Evolutionary conservation across 2,113 vertebrate genomes (phyloP), one percentile per base, ranked within the genome.

Genomic region (Spea bombifrons): DNA sequence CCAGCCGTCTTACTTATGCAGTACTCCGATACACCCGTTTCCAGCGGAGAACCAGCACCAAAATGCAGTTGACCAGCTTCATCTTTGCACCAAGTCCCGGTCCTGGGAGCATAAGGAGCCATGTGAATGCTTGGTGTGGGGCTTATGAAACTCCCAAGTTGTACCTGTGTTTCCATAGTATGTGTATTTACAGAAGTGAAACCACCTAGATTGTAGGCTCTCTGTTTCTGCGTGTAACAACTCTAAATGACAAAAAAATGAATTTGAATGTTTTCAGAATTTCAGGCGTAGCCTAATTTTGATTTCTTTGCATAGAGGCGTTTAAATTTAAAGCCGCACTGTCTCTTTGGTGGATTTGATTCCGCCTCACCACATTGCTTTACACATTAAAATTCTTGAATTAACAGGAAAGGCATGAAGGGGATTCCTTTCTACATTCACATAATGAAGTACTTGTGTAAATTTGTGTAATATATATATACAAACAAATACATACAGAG

Each of bases 101-200:
- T 80, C 59, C 52, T 67, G 12, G 64, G 63, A 73, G 64, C 72
- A 30, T 47, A n/a, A 72, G 77, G 70, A 80, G n/a, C 44, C 71
- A 67, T 61, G 66, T 66, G 77, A 80, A 80, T 52, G 68, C 77
- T 49, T 59, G 63, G 70, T 67, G 77, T 3, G 10, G 69, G 61
- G 15, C 66, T 73, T 66, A 55, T 17, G 48, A 53, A 67, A 73
- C 61, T 73, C 64, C 16, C 77, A 80, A 67, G 70, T 73, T 80
- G 70, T 73, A n/a, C 77, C 47, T 61, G 75, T 4, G 55, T 66
- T 45, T 16, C 7, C 13, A 13, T 30, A 44, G 43, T 45, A 0
- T 78, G 48, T 53, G 15, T 45, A 7, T 45, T 43, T 44, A 16
- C 46, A 71, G 45, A 46, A 66, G 70, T 17, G 57, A 71, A 78